Evolutionary conservation across 2,888 invertebrate genomes (phyloP), one percentile per base, ranked within the genome.

Genomic region (Ornithoptera priamus): DNA sequence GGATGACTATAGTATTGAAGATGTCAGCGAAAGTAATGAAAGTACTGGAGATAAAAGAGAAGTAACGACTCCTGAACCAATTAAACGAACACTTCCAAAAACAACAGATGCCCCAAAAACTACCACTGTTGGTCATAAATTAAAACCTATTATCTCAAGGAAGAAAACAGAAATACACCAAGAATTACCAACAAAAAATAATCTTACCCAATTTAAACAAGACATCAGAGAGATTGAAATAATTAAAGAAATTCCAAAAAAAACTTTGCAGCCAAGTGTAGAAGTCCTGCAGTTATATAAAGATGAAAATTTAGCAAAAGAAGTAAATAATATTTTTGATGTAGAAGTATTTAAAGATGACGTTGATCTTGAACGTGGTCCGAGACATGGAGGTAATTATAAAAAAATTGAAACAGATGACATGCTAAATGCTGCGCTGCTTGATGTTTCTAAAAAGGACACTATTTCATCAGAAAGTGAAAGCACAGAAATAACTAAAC

Each of bases 311-410:
- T 80, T 92, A 72, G 90, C 92, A 46, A 85, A 86, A 77, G 87
- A 91, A 69, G 79, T 92, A 30, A 92, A 92, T 73, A 86, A 88
- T 75, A 77, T 92, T 69, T 84, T 86, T 15, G 89, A 87, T 62
- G 88, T 93, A 18, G 93, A 93, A 83, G 80, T 93, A 75, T 92
- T 93, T 66, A 84, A 80, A 72, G 83, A 87, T 72, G 81, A 85
- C 67, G 75, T 90, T 65, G 83, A 90, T 72, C 72, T 89, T 5
- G 80, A 79, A 36, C 81, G 80, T 36, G 87, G 88, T 6, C 91
- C 90, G 10, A 86, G 81, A 74, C 92, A 92, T 76, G 93, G 93
- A 59, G 93, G 93, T 39, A 93, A 93, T 73, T 92, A 92, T 69
- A 84, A 85, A 80, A 83, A 79, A 71, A 82, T 84, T 24, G 79